Conservation (phyloP, 2,113 vertebrate genomes). For the Etia nguti region DNA sequence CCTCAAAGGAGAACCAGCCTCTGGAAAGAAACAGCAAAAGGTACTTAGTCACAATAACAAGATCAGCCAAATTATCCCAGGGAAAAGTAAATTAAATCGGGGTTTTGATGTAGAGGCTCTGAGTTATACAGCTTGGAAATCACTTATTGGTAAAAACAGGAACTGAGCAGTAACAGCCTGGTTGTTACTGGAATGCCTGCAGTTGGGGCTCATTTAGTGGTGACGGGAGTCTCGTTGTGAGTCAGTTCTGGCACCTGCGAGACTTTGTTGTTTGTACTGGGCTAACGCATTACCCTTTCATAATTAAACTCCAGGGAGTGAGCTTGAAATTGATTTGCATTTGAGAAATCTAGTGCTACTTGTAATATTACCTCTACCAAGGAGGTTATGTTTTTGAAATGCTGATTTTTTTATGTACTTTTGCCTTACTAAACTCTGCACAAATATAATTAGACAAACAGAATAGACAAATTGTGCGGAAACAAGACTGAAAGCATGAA, state of each 20-base stretch:
- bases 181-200: background rate
- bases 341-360: background rate
- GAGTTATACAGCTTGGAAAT: background rate
- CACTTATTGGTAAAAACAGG: background rate
- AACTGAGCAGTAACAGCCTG: background rate
- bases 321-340: background rate
- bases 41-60: constrained; percentile 47
- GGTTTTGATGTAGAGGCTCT: background rate
- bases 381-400: background rate
- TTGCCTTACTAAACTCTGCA: background rate
- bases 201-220: accelerated
- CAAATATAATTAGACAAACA: background rate
- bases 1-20: constrained; percentile 83
- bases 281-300: background rate
- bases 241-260: background rate
- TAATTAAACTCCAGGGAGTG: background rate
- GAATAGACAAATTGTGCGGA: background rate
- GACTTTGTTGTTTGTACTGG: background rate
- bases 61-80: background rate
- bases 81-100: background rate
- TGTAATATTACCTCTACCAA: background rate
- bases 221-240: background rate
- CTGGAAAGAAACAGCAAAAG: constrained; percentile 91
- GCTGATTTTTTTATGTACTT: background rate
- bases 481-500: background rate